Evolutionary conservation across 1,140 invertebrate species (phyloP).

Genomic region (Bombus cullumanus): DNA sequence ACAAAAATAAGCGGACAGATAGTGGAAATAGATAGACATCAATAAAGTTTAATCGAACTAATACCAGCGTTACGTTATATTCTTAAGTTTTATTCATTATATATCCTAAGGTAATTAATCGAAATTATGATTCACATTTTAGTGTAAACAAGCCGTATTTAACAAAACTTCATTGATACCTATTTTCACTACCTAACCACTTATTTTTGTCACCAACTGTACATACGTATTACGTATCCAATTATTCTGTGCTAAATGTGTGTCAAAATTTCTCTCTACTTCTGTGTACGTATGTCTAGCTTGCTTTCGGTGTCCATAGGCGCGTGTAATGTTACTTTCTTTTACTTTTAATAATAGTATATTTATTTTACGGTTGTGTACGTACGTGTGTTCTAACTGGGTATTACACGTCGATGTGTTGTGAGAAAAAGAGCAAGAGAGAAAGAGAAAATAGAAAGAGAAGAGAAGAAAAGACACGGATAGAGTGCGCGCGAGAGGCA

Average conservation of each 20-base stretch:
- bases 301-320: not conserved
- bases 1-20: too few species aligned
- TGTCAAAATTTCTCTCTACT: not conserved
- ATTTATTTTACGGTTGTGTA: not conserved
- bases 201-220: too few species aligned
- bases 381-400: slow-evolving; percentile 5
- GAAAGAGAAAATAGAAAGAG: slow-evolving; percentile 7
- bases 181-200: too few species aligned
- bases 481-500: slow-evolving; percentile 14
- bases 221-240: too few species aligned
- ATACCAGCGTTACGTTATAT: too few species aligned
- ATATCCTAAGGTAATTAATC: too few species aligned
- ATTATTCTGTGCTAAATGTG: not conserved
- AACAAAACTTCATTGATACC: too few species aligned
- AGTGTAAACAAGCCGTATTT: too few species aligned
- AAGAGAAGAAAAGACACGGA: slow-evolving; percentile 11
- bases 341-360: not conserved
- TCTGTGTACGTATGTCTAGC: not conserved
- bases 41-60: too few species aligned
- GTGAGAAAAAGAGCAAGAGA: slow-evolving; percentile 11
- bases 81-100: too few species aligned
- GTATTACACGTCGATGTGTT: not conserved
- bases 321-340: not conserved
- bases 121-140: too few species aligned
- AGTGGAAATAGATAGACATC: too few species aligned